Evolutionary conservation across 2,797 vertebrate genomes (phyloP), one percentile per base, ranked within the genome.

Genomic region (Nyctibius grandis): DNA sequence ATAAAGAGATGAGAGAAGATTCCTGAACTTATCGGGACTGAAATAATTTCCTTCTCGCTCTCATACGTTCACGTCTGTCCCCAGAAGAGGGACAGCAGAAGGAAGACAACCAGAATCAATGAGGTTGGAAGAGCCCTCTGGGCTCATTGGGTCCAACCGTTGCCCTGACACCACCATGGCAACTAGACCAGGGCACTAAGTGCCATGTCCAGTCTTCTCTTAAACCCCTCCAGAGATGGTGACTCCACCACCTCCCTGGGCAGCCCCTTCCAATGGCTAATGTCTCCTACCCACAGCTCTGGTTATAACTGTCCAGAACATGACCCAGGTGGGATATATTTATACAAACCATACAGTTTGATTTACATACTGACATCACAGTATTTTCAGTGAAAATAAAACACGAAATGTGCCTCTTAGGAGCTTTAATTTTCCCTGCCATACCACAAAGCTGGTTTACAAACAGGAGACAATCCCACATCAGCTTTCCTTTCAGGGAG

Each of bases 1-100:
- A 8, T 12, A 15, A 64, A 74, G 56, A 81, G 83, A 59, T 14
- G 11, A 20, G 79, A 54, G 31, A 33, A 33, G 33, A 65, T 47
- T 48, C 59, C 44, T 38, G 45, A 63, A 72, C 47, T 60, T 44
- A 45, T 1, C 1, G 1, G 34, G 31, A 57, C 31, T 40, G 51
- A 20, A 86, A 44, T 23, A 16, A 47, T 29, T 61, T 69, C 50
- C 26, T 72, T 38, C 26, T 20, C 25, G 16, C 21, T 75, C 67
- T 64, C 33, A 7, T 2, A 53, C 0, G 1, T 28, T 84, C 67
- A 2, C 0, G 1, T n/a, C 56, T 16, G 45, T 17, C 28, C 40
- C 36, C 5, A 53, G 19, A 57, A 79, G 23, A 76, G 18, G n/a
- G 1, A 4, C 5, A 54, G 23, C 8, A 83, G 34, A 29, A 61